Base-by-base conservation (phyloP, 2,888 invertebrate species). In the Nomada ruficornis region DNA sequence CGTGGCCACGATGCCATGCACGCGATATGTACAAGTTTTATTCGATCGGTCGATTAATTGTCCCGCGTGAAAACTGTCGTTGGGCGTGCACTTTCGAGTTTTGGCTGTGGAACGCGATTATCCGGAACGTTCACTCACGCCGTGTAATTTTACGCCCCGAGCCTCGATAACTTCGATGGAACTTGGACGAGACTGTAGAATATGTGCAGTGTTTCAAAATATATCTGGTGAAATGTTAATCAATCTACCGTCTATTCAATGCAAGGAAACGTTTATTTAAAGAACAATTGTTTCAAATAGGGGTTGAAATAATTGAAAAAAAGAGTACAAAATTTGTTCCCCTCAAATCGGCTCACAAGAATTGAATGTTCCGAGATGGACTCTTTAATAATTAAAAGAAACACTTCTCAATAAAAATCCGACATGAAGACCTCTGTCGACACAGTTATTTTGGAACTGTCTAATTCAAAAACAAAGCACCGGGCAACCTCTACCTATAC, bases 11-110 rank as follows among this genome's bases (percentile, higher is more conserved):
- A 60, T 13, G n/a, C 47, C 42, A 44, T 13, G 9, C 59, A 72
- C 52, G 72, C 20, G 63, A 72, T 26, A 4, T 36, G 36, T 7
- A 7, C 71, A 36, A 71, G 11, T 72, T 63, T 26, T 63, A 29
- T 64, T 65, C 57, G 18, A 64, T 55, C 54, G 63, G 9, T 5
- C 44, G 26, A 29, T 29, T 26, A 64, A 70, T 70, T 68, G 57
- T 63, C 50, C 10, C 42, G 11, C 44, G 64, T 42, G 10, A 18
- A 50, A 54, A 73, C 65, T 73, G 64, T 18, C 26, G 11, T 26
- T 23, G 15, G 54, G 10, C 42, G 23, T 13, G 23, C 13, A 13
- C 23, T 23, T 23, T 57, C 23, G 57, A 7, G 2, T 15, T 18
- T 26, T 50, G n/a, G n/a, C 26, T 47, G 10, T 18, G n/a, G 11